Evolutionary conservation across 1,140 invertebrate genomes (phyloP), one percentile per base, ranked within the genome.

Genomic region (Leptoteleia sp.): DNA sequence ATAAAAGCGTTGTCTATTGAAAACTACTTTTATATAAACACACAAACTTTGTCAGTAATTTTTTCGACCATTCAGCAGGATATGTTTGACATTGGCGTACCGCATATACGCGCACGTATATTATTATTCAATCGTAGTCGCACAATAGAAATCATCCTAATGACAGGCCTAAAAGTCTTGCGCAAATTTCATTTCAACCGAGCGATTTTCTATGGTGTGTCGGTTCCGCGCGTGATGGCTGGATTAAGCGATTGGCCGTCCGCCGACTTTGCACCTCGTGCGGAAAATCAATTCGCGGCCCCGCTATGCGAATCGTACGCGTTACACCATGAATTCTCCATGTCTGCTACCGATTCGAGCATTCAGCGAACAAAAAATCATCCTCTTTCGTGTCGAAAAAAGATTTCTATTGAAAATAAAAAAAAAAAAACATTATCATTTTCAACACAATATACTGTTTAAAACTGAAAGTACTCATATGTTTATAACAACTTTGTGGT

Each of bases 251-350:
- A 75, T 64, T 52, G n/a, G 59, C 61, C 42, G 71, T 40, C 17
- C 45, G 54, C 67, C 57, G 64, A 57, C 64, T 76, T 76, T 55
- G 55, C 54, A 76, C 62, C 47, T 68, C 55, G 72, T 62, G 72
- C 72, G 72, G 54, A 67, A 76, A 76, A 76, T 68, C 62, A 76
- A 76, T 76, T 76, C 72, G 43, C 59, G 31, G 27, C 19, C 50
- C 71, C 33, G 31, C 75, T 65, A 40, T 57, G 59, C 61, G 50
- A 61, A 50, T 65, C 65, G 33, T 65, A 52, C 37, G 50, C 29
- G 40, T 13, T 25, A 25, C 33, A 54, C 62, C 55, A 54, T 57
- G 38, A 59, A 64, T 12, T 57, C 42, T 19, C 15, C 42, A 33
- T 59, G 43, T 76, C 55, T 42, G 45, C 62, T 67, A 76, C 57